phyloP scores from a whole-genome alignment of 2,888 invertebrate genomes.

The Tetramorium bicarinatum region DNA sequence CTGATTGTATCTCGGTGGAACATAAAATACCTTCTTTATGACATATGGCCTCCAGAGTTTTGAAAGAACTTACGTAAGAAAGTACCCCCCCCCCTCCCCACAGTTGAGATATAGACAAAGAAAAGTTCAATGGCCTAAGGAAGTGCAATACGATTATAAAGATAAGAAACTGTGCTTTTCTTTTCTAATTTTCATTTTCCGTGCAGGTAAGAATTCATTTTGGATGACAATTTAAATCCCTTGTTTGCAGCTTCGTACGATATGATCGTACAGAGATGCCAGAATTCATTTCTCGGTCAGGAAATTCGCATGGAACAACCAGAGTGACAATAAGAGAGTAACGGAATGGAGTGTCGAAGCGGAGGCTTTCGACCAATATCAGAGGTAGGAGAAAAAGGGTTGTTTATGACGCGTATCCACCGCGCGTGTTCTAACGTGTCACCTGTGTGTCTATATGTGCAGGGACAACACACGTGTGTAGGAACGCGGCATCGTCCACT shows the following conservation, averaged over 20 bases:
- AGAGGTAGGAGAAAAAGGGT: constrained; percentile 41
- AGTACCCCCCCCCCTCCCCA: background rate
- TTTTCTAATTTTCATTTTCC: background rate
- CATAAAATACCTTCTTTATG: constrained; percentile 33
- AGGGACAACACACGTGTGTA: constrained; percentile 31
- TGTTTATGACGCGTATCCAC: constrained; percentile 69
- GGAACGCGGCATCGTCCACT: constrained; percentile 67
- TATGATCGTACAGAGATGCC: background rate
- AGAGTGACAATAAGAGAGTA: constrained; percentile 53
- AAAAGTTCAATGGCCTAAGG: background rate
- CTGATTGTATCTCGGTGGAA: background rate
- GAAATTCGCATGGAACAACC: constrained; percentile 12
- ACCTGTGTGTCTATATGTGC: constrained; percentile 12
- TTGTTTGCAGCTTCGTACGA: background rate
- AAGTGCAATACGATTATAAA: background rate
- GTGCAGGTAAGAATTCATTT: background rate
- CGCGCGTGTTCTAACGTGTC: constrained; percentile 42
- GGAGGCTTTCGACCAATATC: constrained; percentile 51
- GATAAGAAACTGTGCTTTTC: background rate
- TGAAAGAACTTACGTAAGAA: constrained; percentile 32
- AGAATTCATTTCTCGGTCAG: constrained; percentile 5
- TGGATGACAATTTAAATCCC: background rate
- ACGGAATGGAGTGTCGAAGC: constrained; percentile 28
- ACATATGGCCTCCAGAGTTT: background rate
- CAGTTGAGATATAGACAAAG: background rate